Evolutionary conservation across 2,888 invertebrate species (phyloP).

Genomic region (Stenodema calcarata): DNA sequence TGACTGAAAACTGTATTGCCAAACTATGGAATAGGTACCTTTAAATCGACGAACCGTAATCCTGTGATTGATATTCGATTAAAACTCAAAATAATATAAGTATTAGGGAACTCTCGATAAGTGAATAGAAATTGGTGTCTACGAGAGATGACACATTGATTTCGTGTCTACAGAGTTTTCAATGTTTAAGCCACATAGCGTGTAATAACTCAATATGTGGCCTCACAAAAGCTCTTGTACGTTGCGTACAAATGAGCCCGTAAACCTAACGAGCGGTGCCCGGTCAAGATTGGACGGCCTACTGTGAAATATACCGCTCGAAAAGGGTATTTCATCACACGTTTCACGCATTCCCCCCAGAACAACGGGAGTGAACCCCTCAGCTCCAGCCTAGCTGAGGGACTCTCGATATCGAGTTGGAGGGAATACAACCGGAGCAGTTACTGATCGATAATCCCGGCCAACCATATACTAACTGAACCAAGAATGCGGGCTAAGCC

Average conservation of each 20-base stretch:
- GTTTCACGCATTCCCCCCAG: not conserved
- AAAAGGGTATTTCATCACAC: not conserved
- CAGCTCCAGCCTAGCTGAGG: not conserved
- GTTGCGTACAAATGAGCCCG: not conserved
- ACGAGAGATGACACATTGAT: too few species aligned
- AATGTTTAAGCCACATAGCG: not conserved
- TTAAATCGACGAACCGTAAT: too few species aligned
- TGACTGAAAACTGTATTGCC: too few species aligned
- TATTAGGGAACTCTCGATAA: too few species aligned
- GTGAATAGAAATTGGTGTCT: too few species aligned
- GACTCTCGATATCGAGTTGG: not conserved
- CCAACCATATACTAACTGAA: not conserved
- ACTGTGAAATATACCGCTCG: not conserved
- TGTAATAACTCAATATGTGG: not conserved
- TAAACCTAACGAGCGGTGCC: not conserved
- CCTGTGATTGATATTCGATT: too few species aligned
- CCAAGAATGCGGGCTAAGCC: not conserved
- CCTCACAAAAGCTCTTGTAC: not conserved
- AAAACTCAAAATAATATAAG: too few species aligned
- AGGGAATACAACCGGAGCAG: not conserved
- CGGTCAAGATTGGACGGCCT: not conserved
- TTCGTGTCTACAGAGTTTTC: not conserved
- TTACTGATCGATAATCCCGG: not conserved
- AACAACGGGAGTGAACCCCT: not conserved
- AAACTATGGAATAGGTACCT: too few species aligned